Percentiles rank a stretch among this genome's conserved stretches.
phyloP scores from a whole-genome alignment of 2,888 invertebrate species.

The Pantelozetes paolii region DNA sequence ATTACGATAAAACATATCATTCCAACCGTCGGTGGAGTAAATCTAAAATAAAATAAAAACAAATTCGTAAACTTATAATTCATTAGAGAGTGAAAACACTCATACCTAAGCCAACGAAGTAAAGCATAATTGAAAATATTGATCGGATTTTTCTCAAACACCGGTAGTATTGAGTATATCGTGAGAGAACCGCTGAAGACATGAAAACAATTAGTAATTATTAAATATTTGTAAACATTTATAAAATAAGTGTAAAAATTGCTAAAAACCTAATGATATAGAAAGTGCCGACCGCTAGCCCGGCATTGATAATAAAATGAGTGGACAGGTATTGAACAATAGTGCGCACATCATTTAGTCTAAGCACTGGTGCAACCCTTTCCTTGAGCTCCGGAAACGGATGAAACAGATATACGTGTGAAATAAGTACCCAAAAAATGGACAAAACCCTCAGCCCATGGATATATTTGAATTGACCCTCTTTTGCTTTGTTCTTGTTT shows the following conservation, averaged over 20 bases:
- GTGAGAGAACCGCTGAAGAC: constrained; percentile 35
- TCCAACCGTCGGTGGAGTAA: constrained; percentile 33
- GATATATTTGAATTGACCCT: constrained; percentile 38
- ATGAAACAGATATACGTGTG: constrained; percentile 37
- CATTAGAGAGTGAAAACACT: neutral
- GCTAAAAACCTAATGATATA: constrained; percentile 33
- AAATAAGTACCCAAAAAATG: constrained; percentile 38
- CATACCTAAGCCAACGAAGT: constrained; percentile 37
- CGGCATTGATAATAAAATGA: constrained; percentile 37
- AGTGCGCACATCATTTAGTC: constrained; percentile 1
- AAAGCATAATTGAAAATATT: constrained; percentile 37
- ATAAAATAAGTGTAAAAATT: too few species aligned
- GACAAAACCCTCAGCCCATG: constrained; percentile 35
- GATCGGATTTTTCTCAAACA: constrained; percentile 34
- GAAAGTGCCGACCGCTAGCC: constrained; percentile 40
- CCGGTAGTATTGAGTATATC: constrained; percentile 36
- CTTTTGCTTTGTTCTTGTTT: constrained; percentile 3
- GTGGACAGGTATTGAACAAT: constrained; percentile 30
- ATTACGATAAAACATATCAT: constrained; percentile 38
- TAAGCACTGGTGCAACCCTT: constrained; percentile 21
- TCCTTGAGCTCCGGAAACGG: constrained; percentile 34
- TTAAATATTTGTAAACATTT: too few species aligned
- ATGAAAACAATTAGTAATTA: neutral
- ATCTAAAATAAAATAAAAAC: constrained; percentile 16
- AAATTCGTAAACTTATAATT: neutral